Evolutionary conservation across 2,797 vertebrate genomes (phyloP), one percentile per base, ranked within the genome.

Genomic region (Eulemur coronatus): DNA sequence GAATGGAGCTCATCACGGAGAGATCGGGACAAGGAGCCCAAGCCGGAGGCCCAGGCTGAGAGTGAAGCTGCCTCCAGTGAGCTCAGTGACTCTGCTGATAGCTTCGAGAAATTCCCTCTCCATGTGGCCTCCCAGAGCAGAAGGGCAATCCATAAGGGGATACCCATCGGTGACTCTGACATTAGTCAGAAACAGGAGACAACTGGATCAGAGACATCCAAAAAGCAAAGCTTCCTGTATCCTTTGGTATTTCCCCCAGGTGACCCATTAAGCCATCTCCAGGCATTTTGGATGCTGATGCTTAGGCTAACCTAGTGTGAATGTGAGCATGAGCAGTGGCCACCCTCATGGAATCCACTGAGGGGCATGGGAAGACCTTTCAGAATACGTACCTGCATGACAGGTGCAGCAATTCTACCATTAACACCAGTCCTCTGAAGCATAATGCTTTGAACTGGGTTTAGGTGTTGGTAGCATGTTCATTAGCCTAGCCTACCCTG

Each of bases 211-310:
- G 93, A 96, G 52, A 70, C 41, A 12, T 95, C 97, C 59, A 72
- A 84, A 11, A 95, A 38, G 59, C 97, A 92, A 0, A 91, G 70
- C 61, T 6, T 90, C 15, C 12, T 97, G 98, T 99, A 99, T 99
- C 99, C 99, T 99, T 99, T 98, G 87, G 17, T 79, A 75, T 96
- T 96, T 86, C 61, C 81, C 57, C n/a, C 43, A 89, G 26, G 69
- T 78, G 50, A 46, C 33, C 35, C 48, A 33, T 55, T 46, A 78
- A 63, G 59, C 91, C 50, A 12, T 59, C 48, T 72, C 28, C 78
- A 30, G 55, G 57, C 76, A 91, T 63, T 93, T 70, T 30, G 33
- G 69, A 75, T 84, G 46, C 67, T 86, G n/a, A 43, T 48, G 3
- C 70, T 69, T 95, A 84, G 89, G 38, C 78, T 46, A 88, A 48